Evolutionary conservation across 2,888 invertebrate genomes (phyloP).

Genomic region (Cotesia congregata): DNA sequence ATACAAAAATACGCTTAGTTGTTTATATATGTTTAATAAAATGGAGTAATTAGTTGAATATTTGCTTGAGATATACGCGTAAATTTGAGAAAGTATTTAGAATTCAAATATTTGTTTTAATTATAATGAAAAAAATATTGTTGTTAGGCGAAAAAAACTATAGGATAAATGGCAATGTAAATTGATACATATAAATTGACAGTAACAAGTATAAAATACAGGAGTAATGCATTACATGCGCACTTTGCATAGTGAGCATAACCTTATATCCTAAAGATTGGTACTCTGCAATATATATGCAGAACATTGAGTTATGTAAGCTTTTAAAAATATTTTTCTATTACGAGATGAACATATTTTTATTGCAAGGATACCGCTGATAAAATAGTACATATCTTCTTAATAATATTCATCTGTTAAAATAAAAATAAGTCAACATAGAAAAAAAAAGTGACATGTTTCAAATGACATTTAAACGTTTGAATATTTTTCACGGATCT

Average conservation of each 20-base stretch:
- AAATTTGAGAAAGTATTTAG: no score
- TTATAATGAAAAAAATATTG: background rate
- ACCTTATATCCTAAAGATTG: constrained; percentile 20
- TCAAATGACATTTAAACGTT: constrained; percentile 10
- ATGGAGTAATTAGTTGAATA: background rate
- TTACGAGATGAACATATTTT: background rate
- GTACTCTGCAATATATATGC: constrained; percentile 18
- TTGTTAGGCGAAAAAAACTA: background rate
- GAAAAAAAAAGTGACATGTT: background rate
- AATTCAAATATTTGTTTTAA: no score
- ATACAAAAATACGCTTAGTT: background rate
- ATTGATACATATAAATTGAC: constrained; percentile 14
- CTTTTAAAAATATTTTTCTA: constrained; percentile 29
- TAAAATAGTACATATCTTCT: background rate
- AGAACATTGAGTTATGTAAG: constrained; percentile 37
- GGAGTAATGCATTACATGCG: constrained; percentile 31
- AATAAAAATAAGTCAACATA: background rate
- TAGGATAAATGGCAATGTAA: background rate
- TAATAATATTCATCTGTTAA: background rate
- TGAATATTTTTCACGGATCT: background rate
- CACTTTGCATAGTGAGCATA: constrained; percentile 19
- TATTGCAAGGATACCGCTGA: background rate
- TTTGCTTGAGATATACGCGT: background rate
- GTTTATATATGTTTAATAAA: background rate
- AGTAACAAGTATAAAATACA: constrained; percentile 14